Evolutionary conservation across 2,888 invertebrate species (phyloP), one percentile per base, ranked within the genome.

Genomic region (Archaeoteleia sp.): DNA sequence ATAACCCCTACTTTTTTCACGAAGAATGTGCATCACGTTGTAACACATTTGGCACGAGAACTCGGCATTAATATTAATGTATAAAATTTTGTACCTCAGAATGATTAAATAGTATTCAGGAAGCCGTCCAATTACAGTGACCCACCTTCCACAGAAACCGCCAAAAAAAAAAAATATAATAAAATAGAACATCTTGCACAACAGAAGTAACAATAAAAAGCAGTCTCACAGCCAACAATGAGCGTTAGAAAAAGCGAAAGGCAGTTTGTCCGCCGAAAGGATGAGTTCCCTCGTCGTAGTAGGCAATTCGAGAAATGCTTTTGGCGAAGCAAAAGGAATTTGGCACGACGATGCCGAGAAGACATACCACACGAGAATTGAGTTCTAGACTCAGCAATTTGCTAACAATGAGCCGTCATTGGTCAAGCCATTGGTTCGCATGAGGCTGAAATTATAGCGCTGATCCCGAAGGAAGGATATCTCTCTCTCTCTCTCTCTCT

Each of bases 371-470:
- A 17, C 54, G 62, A 29, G 48, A 48, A 62, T 62, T 23, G 54
- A 62, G 62, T 55, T 54, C 62, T 49, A 35, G 25, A 49, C 48
- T 54, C 48, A 48, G 62, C 62, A 55, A 55, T 63, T 63, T 49
- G 62, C 43, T 49, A 43, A 48, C 62, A 55, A 63, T 55, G 54
- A 54, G 39, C 40, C 42, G 54, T 54, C 62, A 54, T 62, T 54
- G 62, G 48, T 54, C 62, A 48, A 46, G 35, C 48, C 62, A 62
- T 54, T 62, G 62, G 53, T 62, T 62, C 62, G 62, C 45, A 13
- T 40, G 46, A 23, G 61, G 27, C 29, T 42, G 34, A 54, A 62
- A 62, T 62, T 48, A 46, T 40, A 30, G 42, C 20, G 42, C 34
- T 12, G 14, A 30, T 37, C 25, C 34, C 23, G 17, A 39, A 7